These are phyloP conservation scores for Crenichthys baileyi DNA, from an alignment of 2,797 vertebrate species.

Conservation along the genomic window DNA sequence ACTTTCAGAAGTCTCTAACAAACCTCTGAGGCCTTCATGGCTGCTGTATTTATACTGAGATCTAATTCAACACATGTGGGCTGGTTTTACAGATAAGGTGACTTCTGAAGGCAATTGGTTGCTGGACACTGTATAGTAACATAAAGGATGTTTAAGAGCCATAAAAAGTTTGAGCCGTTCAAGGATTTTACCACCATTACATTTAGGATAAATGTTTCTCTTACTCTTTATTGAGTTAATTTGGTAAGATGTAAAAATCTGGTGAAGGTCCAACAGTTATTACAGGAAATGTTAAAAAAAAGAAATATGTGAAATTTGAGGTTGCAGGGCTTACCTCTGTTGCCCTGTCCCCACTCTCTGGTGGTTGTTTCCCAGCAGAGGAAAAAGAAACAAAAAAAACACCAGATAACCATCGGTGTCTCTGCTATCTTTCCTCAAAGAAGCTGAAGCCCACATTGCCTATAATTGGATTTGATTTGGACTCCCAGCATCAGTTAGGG, in stretches of 20 bases:
- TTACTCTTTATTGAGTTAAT: conserved; percentile 1
- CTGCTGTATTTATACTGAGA: background rate
- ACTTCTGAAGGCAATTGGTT: background rate
- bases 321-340: conserved; percentile 23
- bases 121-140: conserved; percentile 6
- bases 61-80: background rate
- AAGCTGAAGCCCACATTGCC: conserved; percentile 74
- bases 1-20: background rate
- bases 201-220: conserved; percentile 16
- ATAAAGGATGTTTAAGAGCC: conserved; percentile 49
- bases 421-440: conserved; percentile 72
- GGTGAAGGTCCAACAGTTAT: conserved; percentile 4
- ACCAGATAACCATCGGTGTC: conserved; percentile 75
- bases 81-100: background rate
- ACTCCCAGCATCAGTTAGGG: conserved; percentile 79
- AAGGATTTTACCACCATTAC: conserved; percentile 19
- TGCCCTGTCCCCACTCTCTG: conserved; percentile 56
- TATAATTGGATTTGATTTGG: conserved; percentile 81
- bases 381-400: conserved; percentile 28
- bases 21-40: background rate
- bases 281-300: conserved; percentile 6
- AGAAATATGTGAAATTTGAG: conserved; percentile 27
- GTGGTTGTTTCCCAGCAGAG: conserved; percentile 44
- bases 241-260: conserved; percentile 9
- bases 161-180: conserved; percentile 32